A percentile compares a stretch with the other conserved stretches of the same genome.
These are phyloP conservation scores for Lophotriccus pileatus DNA, from an alignment of 2,797 vertebrate genomes.

Conservation along the genomic window DNA sequence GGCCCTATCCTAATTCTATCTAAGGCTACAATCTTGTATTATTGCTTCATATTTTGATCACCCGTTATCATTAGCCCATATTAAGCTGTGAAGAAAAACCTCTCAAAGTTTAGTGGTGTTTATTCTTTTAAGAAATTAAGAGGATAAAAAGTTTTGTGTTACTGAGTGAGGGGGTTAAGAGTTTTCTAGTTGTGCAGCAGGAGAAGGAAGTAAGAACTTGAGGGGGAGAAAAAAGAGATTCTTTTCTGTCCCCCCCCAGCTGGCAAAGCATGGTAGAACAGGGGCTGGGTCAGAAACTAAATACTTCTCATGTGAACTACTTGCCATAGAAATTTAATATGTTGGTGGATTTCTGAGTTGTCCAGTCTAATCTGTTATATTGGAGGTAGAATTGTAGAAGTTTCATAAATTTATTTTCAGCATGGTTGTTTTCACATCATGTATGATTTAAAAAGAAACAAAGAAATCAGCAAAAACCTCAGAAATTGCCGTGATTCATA, in stretches of 20 bases:
- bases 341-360: neutral
- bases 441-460: neutral
- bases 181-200: neutral
- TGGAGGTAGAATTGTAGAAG: neutral
- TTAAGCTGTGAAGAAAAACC: no score
- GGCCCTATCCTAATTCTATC: no score
- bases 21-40: no score
- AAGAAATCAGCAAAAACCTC: neutral
- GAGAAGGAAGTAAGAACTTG: neutral
- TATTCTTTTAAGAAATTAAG: neutral
- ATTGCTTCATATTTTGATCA: no score
- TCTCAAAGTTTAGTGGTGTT: no score
- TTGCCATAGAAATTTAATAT: neutral
- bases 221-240: neutral
- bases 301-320: neutral
- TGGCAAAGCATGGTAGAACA: neutral
- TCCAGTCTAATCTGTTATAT: neutral
- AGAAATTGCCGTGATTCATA: neutral
- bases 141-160: neutral
- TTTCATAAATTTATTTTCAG: neutral
- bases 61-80: no score
- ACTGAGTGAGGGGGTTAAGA: neutral
- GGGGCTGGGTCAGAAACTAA: neutral
- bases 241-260: neutral
- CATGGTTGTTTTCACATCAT: neutral